Evolutionary conservation across 2,797 vertebrate species (phyloP), one percentile per base, ranked within the genome.

Genomic region (Galago senegalensis): DNA sequence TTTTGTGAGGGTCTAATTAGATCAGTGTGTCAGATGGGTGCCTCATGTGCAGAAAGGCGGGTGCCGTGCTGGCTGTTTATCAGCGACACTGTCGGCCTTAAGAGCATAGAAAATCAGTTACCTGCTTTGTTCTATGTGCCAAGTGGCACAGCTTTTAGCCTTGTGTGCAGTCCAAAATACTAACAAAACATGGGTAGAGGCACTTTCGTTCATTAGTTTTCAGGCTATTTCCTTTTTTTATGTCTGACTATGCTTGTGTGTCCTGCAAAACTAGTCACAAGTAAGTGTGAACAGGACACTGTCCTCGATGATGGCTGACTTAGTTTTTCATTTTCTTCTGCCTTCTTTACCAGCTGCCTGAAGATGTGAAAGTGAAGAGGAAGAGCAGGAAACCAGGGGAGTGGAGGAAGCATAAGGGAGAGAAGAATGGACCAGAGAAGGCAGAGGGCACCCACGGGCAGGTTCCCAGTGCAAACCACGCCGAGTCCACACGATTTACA

Each of bases 281-380:
- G 56, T 61, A 63, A 46, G 2, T 43, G 8, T 67, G 67, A 90
- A 92, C 18, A 73, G 56, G 86, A 85, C 29, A 91, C 31, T 79
- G 20, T 77, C n/a, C 11, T 12, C 84, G 16, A 5, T 70, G 73
- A 88, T 86, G 46, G 56, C 37, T 37, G 11, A 46, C 76, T 95
- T 49, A 8, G 58, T 10, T 90, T 77, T 70, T 34, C 69, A 46
- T 40, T 92, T 95, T 92, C 63, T 85, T 83, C 69, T 61, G 31
- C 25, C 49, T 85, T 95, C 49, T 90, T 5, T 14, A 89, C 31
- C 31, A 87, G 49, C n/a, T 63, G 6, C n/a, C 77, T 95, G 79
- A 95, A 92, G 79, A 94, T 77, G 53, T 88, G 31, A 91, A 93
- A 85, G 29, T 60, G 77, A 91, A 6, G 65, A 91, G 11, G 12